Evolutionary conservation across 2,888 invertebrate genomes (phyloP), one percentile per base, ranked within the genome.

Genomic region (Oscheius sp.): DNA sequence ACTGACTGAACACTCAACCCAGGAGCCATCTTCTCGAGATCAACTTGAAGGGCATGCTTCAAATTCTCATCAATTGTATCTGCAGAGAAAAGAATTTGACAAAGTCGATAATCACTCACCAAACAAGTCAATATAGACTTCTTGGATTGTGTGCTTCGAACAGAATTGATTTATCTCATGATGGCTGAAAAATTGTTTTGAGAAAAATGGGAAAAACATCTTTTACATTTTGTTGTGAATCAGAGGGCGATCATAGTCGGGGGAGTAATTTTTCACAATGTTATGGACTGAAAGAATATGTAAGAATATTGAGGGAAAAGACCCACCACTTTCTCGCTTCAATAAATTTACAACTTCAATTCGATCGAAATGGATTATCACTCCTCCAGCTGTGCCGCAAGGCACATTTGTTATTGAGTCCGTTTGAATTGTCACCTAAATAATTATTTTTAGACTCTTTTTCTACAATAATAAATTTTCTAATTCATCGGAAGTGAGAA

Each of bases 51-150:
- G 27, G 93, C 92, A 75, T 90, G 91, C 87, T 92, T 92, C 57
- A 94, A 88, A 87, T 94, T 93, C 88, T 94, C 94, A 88, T 94
- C 94, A 80, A 94, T 94, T 88, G 93, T 93, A 87, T 94, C 89
- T 89, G 79, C 6, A 65, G 23, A 20, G 15, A 31, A 5, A 12
- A 1, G 10, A 4, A 34, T 37, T 15, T 58, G 17, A 1, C 20
- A 3, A 15, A 10, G 25, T n/a, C n/a, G 1, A 8, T 10, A 37
- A 25, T n/a, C n/a, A 33, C 87, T 94, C 93, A 2, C 92, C 91
- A 81, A 93, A 93, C 87, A 94, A 39, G n/a, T 33, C 33, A 94
- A 57, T 57, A 25, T 57, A 57, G 17, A 57, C 57, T 57, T 57
- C 57, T 25, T 57, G 57, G 10, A 57, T 87, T 94, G 94, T 88